Evolutionary conservation across 1,140 invertebrate genomes (phyloP), one percentile per base, ranked within the genome.

Genomic region (Limonius californicus): DNA sequence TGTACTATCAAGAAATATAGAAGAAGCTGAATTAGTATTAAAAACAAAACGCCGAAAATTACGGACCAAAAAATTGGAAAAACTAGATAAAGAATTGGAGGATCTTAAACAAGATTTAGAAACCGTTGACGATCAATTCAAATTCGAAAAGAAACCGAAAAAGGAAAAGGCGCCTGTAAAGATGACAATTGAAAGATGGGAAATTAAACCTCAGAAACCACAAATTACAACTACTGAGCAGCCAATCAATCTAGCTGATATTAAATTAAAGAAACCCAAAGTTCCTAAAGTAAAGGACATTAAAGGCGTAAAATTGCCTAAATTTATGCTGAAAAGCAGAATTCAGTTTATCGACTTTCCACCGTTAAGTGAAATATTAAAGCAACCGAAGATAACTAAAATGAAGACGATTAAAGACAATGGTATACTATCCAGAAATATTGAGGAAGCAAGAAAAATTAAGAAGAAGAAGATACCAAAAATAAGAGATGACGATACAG

Each of bases 351-450:
- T 73, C 53, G 81, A 84, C 63, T 88, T 84, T 79, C 86, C 86
- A n/a, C 80, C 86, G 16, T 57, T 70, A n/a, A n/a, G n/a, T n/a
- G n/a, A n/a, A n/a, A 66, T 6, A 12, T 69, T 60, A 4, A 71
- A 76, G 69, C 42, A 76, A 62, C 83, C 83, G 6, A 54, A 73
- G n/a, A 74, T 87, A 8, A 81, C 73, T 8, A 61, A 73, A 43
- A 65, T 87, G 1, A 79, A 82, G 65, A 78, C 81, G 74, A 76
- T 67, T 19, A 71, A 77, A 45, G 80, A 89, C 74, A 81, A 81
- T 69, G 87, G 87, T 23, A 81, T 85, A 62, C 68, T 90, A 14
- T 89, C 87, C 0, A 77, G 87, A 74, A 90, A 88, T 75, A 76
- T 86, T 1, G 81, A 86, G 77, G 87, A 90, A 76, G 87, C 87